These are phyloP conservation scores for Drosophila melanosoma DNA, from an alignment of 2,888 invertebrate species.

Conservation along the genomic window DNA sequence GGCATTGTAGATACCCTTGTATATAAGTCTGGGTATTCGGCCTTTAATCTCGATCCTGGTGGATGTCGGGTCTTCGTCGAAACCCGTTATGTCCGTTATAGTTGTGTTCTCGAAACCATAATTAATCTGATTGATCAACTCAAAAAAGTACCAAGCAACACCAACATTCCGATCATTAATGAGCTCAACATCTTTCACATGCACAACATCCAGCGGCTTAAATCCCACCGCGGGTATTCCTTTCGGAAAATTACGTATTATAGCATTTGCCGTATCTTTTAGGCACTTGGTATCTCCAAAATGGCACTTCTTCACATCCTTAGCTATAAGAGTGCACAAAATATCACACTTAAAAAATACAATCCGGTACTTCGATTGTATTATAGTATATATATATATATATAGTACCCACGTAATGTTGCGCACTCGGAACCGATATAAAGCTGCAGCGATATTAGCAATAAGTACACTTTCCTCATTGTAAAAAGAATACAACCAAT, in stretches of 20 bases:
- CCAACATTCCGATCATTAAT: constrained; percentile 49
- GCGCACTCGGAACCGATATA: constrained; percentile 23
- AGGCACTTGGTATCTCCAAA: constrained; percentile 74
- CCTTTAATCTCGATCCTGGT: constrained; percentile 56
- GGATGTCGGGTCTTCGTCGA: constrained; percentile 58
- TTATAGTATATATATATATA: background rate
- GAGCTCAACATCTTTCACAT: constrained; percentile 45
- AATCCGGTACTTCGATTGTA: background rate
- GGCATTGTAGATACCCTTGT: constrained; percentile 59
- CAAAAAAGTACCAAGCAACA: constrained; percentile 56
- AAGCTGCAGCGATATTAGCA: constrained; percentile 33
- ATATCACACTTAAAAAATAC: background rate
- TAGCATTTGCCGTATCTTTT: constrained; percentile 55
- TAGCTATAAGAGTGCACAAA: constrained; percentile 32
- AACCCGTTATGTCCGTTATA: constrained; percentile 60
- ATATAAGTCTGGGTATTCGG: constrained; percentile 53
- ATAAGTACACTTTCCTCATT: constrained; percentile 37
- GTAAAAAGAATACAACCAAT: background rate
- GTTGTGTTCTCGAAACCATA: constrained; percentile 72
- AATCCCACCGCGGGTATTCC: constrained; percentile 72
- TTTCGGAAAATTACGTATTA: constrained; percentile 68
- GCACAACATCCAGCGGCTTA: constrained; percentile 66
- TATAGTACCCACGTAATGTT: constrained; percentile 43
- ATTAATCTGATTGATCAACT: constrained; percentile 62
- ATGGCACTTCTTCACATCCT: constrained; percentile 51